Evolutionary conservation across 2,888 invertebrate species (phyloP), one percentile per base, ranked within the genome.

Genomic region (Ptychoptera albimana): DNA sequence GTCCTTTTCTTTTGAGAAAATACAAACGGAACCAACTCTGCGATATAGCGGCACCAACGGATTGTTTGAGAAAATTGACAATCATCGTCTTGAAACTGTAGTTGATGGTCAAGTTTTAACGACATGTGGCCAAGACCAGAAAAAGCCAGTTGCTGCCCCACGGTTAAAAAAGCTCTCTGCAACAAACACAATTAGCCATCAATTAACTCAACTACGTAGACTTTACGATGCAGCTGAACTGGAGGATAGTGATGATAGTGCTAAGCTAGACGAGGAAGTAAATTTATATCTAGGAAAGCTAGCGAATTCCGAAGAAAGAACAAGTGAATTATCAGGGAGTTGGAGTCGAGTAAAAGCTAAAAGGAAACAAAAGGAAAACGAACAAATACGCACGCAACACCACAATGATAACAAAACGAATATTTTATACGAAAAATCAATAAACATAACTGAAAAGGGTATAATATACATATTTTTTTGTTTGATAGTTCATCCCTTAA

Each of bases 191-290:
- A 54, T 64, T 0, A 63, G 59, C 39, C 61, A 64, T 39, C 65
- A 65, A 45, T 41, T 64, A 37, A 58, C 61, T 2, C 61, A 64
- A 15, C 40, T 65, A 42, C 51, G 61, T 2, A 51, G 60, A 2
- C 54, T 66, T 31, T 63, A 64, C 45, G 64, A 66, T 41, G 57
- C 58, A 6, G 59, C 61, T 7, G 58, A 57, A 3, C 58, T 63
- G 32, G 69, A 70, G 43, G 70, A 70, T 46, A 61, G 58, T 42
- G 66, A 65, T 48, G 73, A 67, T 34, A 66, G 68, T 44, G 66
- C 66, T 51, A 52, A 53, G 45, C 73, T 74, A 5, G 76, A 76
- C 52, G 74, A 75, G 53, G 75, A 76, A 56, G 76, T 76, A 1
- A 69, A 74, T 51, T 66, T 66, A 3, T 68, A 73, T 54, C 73